Conservation (phyloP, 2,888 invertebrate species). For the Megastigmus dorsalis region DNA sequence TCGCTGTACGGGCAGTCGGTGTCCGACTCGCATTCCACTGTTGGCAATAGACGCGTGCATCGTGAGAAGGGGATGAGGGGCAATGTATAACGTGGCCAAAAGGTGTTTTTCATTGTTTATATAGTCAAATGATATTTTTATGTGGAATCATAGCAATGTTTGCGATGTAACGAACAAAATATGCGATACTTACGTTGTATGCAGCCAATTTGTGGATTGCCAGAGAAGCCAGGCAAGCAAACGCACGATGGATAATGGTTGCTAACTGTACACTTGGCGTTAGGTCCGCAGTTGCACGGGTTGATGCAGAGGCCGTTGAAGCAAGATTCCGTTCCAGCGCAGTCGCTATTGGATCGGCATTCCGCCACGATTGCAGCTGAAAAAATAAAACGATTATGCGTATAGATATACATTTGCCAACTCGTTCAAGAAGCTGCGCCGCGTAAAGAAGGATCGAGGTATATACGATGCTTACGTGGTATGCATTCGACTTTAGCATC, state of each 20-base stretch:
- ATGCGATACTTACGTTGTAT: conserved; percentile 76
- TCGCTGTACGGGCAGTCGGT: conserved; percentile 87
- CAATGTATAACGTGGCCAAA: no score
- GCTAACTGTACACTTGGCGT: conserved; percentile 87
- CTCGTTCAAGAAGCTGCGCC: not conserved
- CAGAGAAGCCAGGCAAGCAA: conserved; percentile 88
- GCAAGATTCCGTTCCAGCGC: conserved; percentile 88
- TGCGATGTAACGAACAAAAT: no score
- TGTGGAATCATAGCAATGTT: no score
- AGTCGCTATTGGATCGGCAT: conserved; percentile 87
- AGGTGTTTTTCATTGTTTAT: no score
- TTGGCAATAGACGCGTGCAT: no score
- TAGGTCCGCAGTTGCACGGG: conserved; percentile 90
- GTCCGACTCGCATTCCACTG: conserved; percentile 89
- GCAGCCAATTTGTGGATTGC: conserved; percentile 89
- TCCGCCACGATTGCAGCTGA: conserved; percentile 80
- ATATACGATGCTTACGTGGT: conserved; percentile 92
- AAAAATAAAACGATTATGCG: conserved; percentile 19
- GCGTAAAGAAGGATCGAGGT: no score
- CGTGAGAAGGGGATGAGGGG: no score
- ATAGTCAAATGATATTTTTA: no score
- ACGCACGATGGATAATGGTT: conserved; percentile 91
- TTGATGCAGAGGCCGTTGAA: conserved; percentile 86
- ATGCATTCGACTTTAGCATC: conserved; percentile 83
- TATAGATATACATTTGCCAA: not conserved